Base-by-base conservation (phyloP, 2,888 invertebrate species). In the Eretmocerus hayati region DNA sequence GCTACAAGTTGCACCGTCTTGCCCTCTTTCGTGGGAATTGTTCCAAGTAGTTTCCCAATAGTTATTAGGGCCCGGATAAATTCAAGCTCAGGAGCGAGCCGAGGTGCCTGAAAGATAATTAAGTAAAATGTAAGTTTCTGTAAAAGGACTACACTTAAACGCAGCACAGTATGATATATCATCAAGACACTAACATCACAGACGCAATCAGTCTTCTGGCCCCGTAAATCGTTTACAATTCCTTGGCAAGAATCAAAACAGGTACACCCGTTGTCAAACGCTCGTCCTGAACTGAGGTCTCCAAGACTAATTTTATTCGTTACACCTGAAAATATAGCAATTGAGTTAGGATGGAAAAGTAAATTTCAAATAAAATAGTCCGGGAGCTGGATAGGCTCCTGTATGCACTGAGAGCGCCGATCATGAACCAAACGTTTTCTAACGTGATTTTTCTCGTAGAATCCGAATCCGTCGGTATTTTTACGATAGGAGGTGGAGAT, bases 201-300 rank as follows among this genome's bases (percentile, higher is more conserved):
- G 60, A 80, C 78, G 70, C 90, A 91, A 59, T 85, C 80, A 60
- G 85, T 85, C 67, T 81, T 80, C 66, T 81, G 80, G 46, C 88
- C 88, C 55, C 84, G 79, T 58, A 89, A 75, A 67, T 86, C 85
- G 64, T 87, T 89, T 50, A 85, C 83, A 56, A 84, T 81, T 51
- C 85, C 85, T 66, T 83, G 81, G 67, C 90, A 89, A 63, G 89
- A 88, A 67, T 87, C 84, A 62, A 90, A 90, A 70, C 93, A 93
- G 56, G 84, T 81, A 75, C 97, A 99, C 54, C 95, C 95, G 72
- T 87, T 95, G 75, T 97, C 95, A 72, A 96, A 97, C 22, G 95
- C 96, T 63, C 90, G 83, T 33, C 96, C 97, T 15, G 95, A 90
- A 46, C 88, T 86, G 60, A 96, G 75, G 75, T 97, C 95, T 47